Evolutionary conservation across 1,140 invertebrate genomes (phyloP), one percentile per base, ranked within the genome.

Genomic region (Mactra quadrangularis): DNA sequence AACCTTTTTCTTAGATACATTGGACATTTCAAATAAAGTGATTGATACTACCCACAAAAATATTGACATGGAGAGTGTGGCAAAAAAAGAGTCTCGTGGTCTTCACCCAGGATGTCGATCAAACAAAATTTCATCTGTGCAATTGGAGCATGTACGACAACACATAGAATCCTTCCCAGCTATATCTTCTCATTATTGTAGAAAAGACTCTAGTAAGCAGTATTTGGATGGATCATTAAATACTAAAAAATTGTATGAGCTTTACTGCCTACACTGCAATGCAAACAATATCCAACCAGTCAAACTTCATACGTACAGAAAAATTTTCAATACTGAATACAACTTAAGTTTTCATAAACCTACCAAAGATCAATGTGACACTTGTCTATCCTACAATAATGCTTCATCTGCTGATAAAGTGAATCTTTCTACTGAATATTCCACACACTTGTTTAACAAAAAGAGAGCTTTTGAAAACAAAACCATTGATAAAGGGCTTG

Each of bases 121-220:
- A 33, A 75, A 75, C 55, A 57, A 38, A 38, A 59, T 31, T 22
- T 31, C 47, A 27, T n/a, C 11, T 13, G 22, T 19, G 50, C 6
- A 15, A 13, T 27, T 52, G 27, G 53, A 59, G 13, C 3, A 9
- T 38, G 71, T 75, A 4, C 11, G 71, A n/a, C 31, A 38, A 59
- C 71, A 75, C 11, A 75, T 75, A 19, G 71, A 60, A 59, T 59
- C 52, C 9, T 75, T 75, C 52, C 71, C 52, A 38, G 38, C 52
- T 22, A 59, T 75, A 13, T 52, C 31, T 11, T 38, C 29, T 29
- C 71, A 75, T 45, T 75, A 75, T 41, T 75, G 71, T 38, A 57
- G 71, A 33, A 66, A 66, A 41, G 62, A 66, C 62, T 35, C 62
- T 1, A 41, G 19, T n/a, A 45, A 38, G 22, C 13, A 38, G 38